Evolutionary conservation across 2,888 invertebrate species (phyloP).

Genomic region (Norana najaformis): DNA sequence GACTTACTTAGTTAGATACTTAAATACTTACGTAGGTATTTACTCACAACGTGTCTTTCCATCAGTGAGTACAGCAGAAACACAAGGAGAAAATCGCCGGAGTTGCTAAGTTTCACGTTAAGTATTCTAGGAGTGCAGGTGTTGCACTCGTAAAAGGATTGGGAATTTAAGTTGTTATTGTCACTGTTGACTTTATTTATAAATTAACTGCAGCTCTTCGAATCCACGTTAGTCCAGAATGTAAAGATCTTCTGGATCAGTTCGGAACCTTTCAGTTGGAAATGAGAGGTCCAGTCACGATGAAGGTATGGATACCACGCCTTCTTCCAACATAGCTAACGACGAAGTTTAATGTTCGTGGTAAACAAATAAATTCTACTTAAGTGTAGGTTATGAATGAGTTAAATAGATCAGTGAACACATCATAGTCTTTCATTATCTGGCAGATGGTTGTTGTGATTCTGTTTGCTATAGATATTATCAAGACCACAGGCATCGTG

Average conservation of each 20-base stretch:
- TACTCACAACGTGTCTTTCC: too few relatives aligned
- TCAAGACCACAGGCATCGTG: too few relatives aligned
- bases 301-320: conserved; percentile 76
- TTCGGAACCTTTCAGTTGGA: conserved; percentile 83
- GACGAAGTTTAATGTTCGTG: not conserved
- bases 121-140: too few relatives aligned
- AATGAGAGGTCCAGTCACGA: conserved; percentile 82
- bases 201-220: conserved; percentile 33
- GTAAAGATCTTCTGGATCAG: conserved; percentile 80
- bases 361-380: not conserved
- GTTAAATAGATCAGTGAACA: too few relatives aligned
- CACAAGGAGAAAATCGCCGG: too few relatives aligned
- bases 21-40: too few relatives aligned
- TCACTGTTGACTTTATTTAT: not conserved
- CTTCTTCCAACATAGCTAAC: not conserved
- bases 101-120: too few relatives aligned
- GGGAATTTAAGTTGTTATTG: not conserved
- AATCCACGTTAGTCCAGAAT: conserved; percentile 59
- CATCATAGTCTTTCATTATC: not conserved
- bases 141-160: too few relatives aligned
- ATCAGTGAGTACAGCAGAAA: too few relatives aligned
- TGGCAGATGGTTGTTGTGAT: not conserved
- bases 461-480: not conserved
- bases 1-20: too few relatives aligned
- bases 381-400: not conserved